Evolutionary conservation across 2,888 invertebrate species (phyloP).

Genomic region (Rotaria macrura): DNA sequence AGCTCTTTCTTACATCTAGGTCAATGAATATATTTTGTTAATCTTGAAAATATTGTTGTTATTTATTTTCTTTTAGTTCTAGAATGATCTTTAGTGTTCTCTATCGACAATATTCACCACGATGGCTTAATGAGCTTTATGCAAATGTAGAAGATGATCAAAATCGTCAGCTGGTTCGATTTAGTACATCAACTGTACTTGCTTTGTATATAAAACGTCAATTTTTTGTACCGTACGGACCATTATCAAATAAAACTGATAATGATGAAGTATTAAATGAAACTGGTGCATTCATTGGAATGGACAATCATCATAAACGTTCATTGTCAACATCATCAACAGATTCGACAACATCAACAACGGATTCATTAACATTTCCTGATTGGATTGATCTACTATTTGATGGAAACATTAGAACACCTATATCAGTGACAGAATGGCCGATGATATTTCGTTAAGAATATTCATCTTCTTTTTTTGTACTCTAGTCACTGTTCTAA

Average conservation of each 20-base stretch:
- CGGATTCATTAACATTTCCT: not conserved
- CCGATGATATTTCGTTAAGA: not conserved
- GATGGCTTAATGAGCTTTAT: not conserved
- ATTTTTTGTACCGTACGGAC: not conserved
- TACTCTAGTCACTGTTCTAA: not conserved
- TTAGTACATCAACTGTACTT: not conserved
- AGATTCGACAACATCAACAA: not conserved
- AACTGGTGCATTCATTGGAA: not conserved
- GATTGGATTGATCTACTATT: not conserved
- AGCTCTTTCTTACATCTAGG: not conserved
- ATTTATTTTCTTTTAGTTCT: not conserved
- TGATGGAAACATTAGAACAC: not conserved
- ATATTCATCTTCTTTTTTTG: not conserved
- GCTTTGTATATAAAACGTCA: slow-evolving; percentile 1
- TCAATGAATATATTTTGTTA: not conserved
- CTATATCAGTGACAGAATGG: not conserved
- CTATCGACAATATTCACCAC: not conserved
- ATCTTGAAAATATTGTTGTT: not conserved
- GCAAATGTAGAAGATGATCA: not conserved
- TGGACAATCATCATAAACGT: not conserved
- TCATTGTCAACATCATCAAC: not conserved
- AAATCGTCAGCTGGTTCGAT: not conserved
- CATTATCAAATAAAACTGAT: not conserved
- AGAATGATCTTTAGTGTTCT: not conserved
- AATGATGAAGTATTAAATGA: not conserved